Evolutionary conservation across 2,888 invertebrate genomes (phyloP).

Genomic region (Platycheirus albimanus): DNA sequence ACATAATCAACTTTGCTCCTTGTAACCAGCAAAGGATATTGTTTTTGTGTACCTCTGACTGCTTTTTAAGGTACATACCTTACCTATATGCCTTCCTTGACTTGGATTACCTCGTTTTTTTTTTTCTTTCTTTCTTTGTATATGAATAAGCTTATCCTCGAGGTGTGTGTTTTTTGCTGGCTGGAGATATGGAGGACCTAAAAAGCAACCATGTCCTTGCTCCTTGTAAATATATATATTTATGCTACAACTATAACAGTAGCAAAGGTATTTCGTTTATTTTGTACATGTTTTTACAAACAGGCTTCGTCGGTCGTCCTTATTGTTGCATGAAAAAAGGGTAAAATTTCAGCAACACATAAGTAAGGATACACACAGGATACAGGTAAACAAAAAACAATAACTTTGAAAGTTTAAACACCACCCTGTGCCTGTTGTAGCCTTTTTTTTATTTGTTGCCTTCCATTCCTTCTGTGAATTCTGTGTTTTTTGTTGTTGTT

Average conservation of each 20-base stretch:
- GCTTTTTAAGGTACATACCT: no score
- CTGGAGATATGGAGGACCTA: neutral
- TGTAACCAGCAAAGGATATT: neutral
- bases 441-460: neutral
- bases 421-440: neutral
- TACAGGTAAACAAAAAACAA: constrained; percentile 60
- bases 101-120: constrained; percentile 23
- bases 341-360: constrained; percentile 37
- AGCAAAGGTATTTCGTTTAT: constrained; percentile 47
- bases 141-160: neutral
- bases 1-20: constrained; percentile 69
- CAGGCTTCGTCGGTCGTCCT: constrained; percentile 19
- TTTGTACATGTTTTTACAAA: constrained; percentile 51
- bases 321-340: constrained; percentile 27
- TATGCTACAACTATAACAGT: constrained; percentile 5
- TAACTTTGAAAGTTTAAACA: constrained; percentile 73
- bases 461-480: neutral
- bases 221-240: neutral
- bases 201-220: constrained; percentile 23
- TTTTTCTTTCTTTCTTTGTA: neutral
- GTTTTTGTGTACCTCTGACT: neutral
- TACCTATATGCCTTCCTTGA: neutral
- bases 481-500: constrained; percentile 15
- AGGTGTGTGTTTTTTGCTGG: neutral
- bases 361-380: neutral